phyloP scores from a whole-genome alignment of 2,113 vertebrate species.

The Tragelaphus scriptus region DNA sequence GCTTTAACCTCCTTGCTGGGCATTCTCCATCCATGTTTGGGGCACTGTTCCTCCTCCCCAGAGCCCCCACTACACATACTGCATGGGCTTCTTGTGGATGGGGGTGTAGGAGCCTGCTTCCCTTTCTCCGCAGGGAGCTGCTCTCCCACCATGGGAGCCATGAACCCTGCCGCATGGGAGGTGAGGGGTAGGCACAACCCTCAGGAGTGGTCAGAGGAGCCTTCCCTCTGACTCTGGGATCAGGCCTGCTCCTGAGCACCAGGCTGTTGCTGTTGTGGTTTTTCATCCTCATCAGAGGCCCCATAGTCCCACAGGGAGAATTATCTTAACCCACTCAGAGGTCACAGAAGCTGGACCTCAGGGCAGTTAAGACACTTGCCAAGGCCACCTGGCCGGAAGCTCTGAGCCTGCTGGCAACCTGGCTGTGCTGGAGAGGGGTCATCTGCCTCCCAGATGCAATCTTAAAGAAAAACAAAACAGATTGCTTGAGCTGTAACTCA shows the following conservation, averaged over 20 bases:
- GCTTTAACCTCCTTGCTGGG: background rate
- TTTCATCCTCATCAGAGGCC: background rate
- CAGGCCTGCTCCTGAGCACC: background rate
- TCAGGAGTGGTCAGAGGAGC: background rate
- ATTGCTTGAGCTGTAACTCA: background rate
- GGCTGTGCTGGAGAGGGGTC: background rate
- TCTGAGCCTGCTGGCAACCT: background rate
- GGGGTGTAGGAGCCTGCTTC: background rate
- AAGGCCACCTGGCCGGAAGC: background rate
- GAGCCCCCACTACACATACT: background rate
- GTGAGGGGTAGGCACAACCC: too few species aligned
- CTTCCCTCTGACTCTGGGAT: accelerated
- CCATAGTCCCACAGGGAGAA: background rate
- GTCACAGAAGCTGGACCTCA: background rate
- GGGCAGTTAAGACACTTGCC: background rate
- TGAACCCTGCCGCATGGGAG: background rate
- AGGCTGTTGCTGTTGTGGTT: background rate
- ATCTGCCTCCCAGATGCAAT: background rate
- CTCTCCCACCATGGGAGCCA: background rate
- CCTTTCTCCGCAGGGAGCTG: background rate
- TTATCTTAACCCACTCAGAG: background rate
- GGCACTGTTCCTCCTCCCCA: background rate
- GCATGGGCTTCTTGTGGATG: too few species aligned
- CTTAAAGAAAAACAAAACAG: background rate
- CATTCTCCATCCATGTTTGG: accelerated